Conservation (phyloP, 2,888 invertebrate species). For the Scaptomyza cyrtandrae region DNA sequence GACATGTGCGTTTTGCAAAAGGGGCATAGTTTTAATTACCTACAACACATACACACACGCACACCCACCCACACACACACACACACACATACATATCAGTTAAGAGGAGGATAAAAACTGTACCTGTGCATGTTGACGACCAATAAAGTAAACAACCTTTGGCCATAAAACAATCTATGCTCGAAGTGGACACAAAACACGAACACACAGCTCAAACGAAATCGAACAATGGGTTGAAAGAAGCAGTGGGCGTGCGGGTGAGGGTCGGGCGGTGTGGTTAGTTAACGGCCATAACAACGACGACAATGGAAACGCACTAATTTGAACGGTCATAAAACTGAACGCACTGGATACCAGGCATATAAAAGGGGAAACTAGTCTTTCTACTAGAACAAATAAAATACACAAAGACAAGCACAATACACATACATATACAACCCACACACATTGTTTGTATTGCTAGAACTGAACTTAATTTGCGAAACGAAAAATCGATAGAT, state of each 20-base stretch:
- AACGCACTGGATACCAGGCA: slow-evolving; percentile 25
- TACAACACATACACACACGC: slow-evolving; percentile 13
- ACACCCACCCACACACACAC: neutral
- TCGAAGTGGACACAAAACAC: slow-evolving; percentile 54
- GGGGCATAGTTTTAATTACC: slow-evolving; percentile 61
- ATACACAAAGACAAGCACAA: too few relatives aligned
- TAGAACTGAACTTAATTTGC: slow-evolving; percentile 23
- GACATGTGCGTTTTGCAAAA: slow-evolving; percentile 33
- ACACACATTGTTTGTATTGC: neutral
- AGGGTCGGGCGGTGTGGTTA: neutral
- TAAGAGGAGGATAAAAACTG: slow-evolving; percentile 17
- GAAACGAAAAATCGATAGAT: slow-evolving; percentile 42
- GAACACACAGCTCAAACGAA: slow-evolving; percentile 18
- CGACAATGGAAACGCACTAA: slow-evolving; percentile 55
- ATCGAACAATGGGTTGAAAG: slow-evolving; percentile 4
- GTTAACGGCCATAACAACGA: slow-evolving; percentile 27
- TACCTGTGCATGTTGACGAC: slow-evolving; percentile 75
- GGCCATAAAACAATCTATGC: slow-evolving; percentile 72
- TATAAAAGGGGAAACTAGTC: neutral
- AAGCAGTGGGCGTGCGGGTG: too few relatives aligned
- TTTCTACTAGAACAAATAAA: slow-evolving; percentile 21
- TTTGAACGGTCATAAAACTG: slow-evolving; percentile 70
- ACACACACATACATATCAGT: neutral
- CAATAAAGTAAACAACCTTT: slow-evolving; percentile 72
- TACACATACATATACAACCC: neutral